A percentile compares a stretch with the other conserved stretches of the same genome.
Evolutionary conservation across 2,888 invertebrate genomes (phyloP).

Genomic region (Andricus quercusramuli): DNA sequence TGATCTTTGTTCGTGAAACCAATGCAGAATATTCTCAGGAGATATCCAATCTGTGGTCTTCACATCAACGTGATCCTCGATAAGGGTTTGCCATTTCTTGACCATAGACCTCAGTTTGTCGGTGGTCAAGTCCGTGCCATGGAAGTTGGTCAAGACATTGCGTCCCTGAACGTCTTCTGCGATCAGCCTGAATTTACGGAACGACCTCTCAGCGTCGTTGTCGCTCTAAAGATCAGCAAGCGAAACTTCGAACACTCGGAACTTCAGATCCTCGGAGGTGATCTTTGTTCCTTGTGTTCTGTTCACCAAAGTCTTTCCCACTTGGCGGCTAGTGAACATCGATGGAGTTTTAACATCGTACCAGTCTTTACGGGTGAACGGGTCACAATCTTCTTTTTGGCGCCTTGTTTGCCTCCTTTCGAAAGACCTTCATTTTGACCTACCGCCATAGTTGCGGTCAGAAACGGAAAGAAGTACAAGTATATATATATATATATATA

Average conservation of each 20-base stretch:
- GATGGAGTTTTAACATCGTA: constrained; percentile 99
- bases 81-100: constrained; percentile 99
- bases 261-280: constrained; percentile 98
- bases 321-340: constrained; percentile 97
- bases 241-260: constrained; percentile 98
- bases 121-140: constrained; percentile 99
- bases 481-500: no score
- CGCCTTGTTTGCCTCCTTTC: constrained; percentile 99
- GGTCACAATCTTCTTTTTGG: constrained; percentile 99
- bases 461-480: constrained; percentile 63
- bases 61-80: constrained; percentile 98
- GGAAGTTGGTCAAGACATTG: constrained; percentile 98
- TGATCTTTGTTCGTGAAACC: constrained; percentile 99
- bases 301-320: constrained; percentile 99
- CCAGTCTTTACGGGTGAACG: constrained; percentile 99
- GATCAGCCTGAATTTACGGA: constrained; percentile 98
- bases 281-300: constrained; percentile 96
- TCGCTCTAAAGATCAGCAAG: constrained; percentile 98
- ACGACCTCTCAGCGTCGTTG: constrained; percentile 96
- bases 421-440: constrained; percentile 98
- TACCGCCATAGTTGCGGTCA: constrained; percentile 86
- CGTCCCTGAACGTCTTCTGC: constrained; percentile 98
- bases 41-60: constrained; percentile 98
- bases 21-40: constrained; percentile 98
- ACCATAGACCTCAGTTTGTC: constrained; percentile 99